Evolutionary conservation across 2,888 invertebrate genomes (phyloP).

Genomic region (Rhyacophila evoluta): DNA sequence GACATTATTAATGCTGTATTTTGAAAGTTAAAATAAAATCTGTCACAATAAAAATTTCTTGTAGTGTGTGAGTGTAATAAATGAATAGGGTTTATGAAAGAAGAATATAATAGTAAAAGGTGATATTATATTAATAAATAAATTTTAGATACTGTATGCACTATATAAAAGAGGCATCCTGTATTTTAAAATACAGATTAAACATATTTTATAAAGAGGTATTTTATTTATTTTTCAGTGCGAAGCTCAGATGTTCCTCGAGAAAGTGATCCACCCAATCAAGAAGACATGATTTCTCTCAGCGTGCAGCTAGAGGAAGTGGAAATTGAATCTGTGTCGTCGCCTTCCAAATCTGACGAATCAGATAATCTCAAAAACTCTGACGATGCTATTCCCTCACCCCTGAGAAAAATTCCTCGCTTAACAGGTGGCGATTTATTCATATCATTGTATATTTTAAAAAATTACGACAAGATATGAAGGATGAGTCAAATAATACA

Average conservation of each 20-base stretch:
- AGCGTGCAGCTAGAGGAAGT: constrained; percentile 23
- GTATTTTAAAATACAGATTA: too few species aligned
- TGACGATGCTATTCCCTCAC: neutral
- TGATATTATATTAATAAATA: too few species aligned
- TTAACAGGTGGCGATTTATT: neutral
- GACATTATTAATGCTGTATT: too few species aligned
- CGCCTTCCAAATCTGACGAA: neutral
- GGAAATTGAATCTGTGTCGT: constrained; percentile 33
- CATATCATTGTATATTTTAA: too few species aligned
- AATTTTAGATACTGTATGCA: too few species aligned
- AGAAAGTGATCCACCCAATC: neutral
- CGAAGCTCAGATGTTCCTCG: neutral
- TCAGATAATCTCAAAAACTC: neutral
- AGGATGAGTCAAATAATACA: too few species aligned
- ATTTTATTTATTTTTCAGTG: too few species aligned
- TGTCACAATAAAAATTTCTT: neutral
- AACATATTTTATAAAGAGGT: too few species aligned
- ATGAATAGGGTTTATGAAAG: too few species aligned
- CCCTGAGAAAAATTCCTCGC: neutral
- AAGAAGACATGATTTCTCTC: neutral
- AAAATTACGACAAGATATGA: too few species aligned
- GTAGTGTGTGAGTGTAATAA: neutral
- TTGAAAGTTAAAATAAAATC: neutral
- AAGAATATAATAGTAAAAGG: too few species aligned
- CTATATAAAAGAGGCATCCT: too few species aligned